Base-by-base conservation (phyloP, 2,888 invertebrate species). In the Troglohyphantes excavatus region DNA sequence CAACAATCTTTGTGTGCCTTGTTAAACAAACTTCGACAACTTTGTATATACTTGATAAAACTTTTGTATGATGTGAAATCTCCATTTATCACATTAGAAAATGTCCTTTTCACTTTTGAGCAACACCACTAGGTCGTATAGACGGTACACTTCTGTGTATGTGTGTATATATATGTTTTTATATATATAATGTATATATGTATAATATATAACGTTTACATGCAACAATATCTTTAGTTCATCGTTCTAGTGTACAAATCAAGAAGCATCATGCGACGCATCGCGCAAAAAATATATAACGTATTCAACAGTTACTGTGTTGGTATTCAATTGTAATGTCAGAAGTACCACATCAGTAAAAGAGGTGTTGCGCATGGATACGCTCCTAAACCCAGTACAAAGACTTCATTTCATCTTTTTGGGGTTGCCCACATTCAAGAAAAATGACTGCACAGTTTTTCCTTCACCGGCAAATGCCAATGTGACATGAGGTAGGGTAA, bases 21-120 rank as follows among this genome's bases (percentile, higher is more conserved):
- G 70, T 81, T 90, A 85, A 90, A 90, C 90, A 90, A 90, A 85
- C 70, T 79, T 85, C 63, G 90, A 90, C 81, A 85, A 85, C 79
- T 89, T 90, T 68, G 78, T 90, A 84, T 89, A 88, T 90, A 75
- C 90, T 90, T 90, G 85, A 90, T 90, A 90, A 90, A 90, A 90
- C 81, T 85, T 90, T 82, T 90, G 84, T 85, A 90, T 70, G 85
- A 81, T 68, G 68, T 90, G 78, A 59, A 53, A 75, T 81, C 81
- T 76, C 85, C 83, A 72, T 75, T 70, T 89, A 90, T 90, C 90
- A 90, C 90, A 90, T 90, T 84, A 81, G 33, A 85, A 70, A 90
- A 90, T 81, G 81, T 90, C 75, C 85, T 85, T 85, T 85, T 90
- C 85, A 81, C 23, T 46, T 90, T 90, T 90, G 90, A 85, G 90